Base-by-base conservation (phyloP, 2,113 vertebrate genomes). In the Symphodus melops region DNA sequence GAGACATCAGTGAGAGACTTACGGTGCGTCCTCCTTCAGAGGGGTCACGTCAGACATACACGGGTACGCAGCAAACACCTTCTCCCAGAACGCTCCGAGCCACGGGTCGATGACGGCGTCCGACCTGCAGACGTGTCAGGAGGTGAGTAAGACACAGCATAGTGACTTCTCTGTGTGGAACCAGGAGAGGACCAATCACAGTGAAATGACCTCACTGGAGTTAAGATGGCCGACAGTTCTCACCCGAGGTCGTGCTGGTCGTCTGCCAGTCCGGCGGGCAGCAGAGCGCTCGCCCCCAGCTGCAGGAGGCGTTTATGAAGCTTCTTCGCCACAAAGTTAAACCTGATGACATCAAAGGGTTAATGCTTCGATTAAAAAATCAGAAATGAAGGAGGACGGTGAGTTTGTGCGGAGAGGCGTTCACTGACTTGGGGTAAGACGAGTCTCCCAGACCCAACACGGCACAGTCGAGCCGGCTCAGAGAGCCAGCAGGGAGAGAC, bases 241-340 rank as follows among this genome's bases (percentile, higher is more conserved):
- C 80, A 99, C 98, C 98, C 98, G 14, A 99, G 83, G 62, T 99
- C 97, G 0, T 99, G 97, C 80, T 98, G 98, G 81, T 99, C 98
- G 0, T 99, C 97, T 0, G 96, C 97, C 80, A 99, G 70, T 0
- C 96, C 96, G 3, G 89, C 87, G 0, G 96, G 95, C 57, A 96
- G 79, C 33, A 99, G 81, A 0, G 94, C 75, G 2, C 36, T 88
- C 72, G 93, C 97, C 1, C 97, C 98, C 0, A 99, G 95, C 89
- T 98, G 97, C 16, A 91, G 69, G 4, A 99, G 90, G 1, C 98
- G 93, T 55, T 97, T 98, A 80, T 97, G 87, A 17, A 99, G 93
- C 82, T 99, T 99, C 92, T 99, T 99, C 0, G 97, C 97, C 41
- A 99, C 78, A n/a, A 98, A 99, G 75, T 99, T 99, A 87, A 98